Evolutionary conservation across 2,113 vertebrate genomes (phyloP).

Genomic region (Chaetodon auriga): DNA sequence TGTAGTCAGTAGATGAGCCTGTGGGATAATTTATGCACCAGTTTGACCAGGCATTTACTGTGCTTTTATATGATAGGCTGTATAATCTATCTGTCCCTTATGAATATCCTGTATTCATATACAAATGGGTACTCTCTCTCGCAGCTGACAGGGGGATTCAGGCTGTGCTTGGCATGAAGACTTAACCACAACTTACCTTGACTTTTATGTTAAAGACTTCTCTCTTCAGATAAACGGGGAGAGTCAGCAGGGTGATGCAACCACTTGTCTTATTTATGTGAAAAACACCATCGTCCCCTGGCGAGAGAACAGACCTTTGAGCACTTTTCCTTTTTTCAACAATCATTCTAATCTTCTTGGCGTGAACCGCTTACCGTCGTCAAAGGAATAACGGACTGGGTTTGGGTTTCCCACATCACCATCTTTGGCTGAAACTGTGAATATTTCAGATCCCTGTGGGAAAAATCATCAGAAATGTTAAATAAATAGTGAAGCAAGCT

Average conservation of each 20-base stretch:
- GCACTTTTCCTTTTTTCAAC: background rate
- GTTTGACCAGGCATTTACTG: background rate
- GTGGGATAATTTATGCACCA: background rate
- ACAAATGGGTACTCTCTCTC: background rate
- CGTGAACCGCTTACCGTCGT: conserved; percentile 86
- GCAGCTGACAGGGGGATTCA: background rate
- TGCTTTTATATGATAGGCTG: too few relatives aligned
- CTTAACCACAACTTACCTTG: conserved; percentile 82
- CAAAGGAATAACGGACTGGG: conserved; percentile 87
- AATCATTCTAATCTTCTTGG: background rate
- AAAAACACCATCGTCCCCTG: conserved; percentile 91
- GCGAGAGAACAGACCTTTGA: conserved; percentile 3
- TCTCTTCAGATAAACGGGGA: conserved; percentile 88
- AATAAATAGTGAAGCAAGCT: background rate
- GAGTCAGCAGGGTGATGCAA: conserved; percentile 87
- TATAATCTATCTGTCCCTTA: too few relatives aligned
- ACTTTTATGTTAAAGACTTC: conserved; percentile 93
- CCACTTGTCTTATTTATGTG: conserved; percentile 90
- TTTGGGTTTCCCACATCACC: conserved; percentile 94
- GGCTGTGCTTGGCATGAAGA: background rate
- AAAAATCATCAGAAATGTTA: conserved; percentile 16
- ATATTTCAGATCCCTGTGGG: conserved; percentile 92
- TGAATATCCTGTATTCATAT: background rate
- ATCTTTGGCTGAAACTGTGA: conserved; percentile 91
- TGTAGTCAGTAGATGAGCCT: background rate